Conservation (phyloP, 1,140 invertebrate genomes). For the Cataglyphis hispanica region DNA sequence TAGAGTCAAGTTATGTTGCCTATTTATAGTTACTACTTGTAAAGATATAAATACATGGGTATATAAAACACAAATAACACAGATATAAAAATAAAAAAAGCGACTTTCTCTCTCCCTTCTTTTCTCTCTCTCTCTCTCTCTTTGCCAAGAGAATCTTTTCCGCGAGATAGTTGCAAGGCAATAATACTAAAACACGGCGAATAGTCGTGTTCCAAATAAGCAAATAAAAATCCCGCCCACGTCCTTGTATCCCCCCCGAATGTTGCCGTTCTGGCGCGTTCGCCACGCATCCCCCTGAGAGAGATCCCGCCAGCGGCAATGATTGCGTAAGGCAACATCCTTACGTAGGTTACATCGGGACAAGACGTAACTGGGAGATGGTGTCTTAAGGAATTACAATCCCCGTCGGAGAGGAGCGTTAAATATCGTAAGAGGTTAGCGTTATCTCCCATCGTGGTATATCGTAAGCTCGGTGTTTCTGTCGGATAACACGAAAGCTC, state of each 20-base stretch:
- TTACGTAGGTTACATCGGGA: not conserved
- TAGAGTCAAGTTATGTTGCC: not conserved
- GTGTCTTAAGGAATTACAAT: conserved; percentile 63
- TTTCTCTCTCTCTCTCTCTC: no score
- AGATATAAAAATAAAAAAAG: not conserved
- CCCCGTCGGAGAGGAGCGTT: conserved; percentile 35
- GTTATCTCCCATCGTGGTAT: conserved; percentile 43
- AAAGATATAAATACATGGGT: no score
- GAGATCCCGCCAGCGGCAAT: conserved; percentile 6
- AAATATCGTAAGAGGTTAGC: conserved; percentile 59
- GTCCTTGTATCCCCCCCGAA: not conserved
- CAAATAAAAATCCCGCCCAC: conserved; percentile 1
- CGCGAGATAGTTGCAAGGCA: not conserved
- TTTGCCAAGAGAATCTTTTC: not conserved
- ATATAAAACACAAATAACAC: not conserved
- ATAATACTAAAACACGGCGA: conserved; percentile 14
- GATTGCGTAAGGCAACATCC: conserved; percentile 18
- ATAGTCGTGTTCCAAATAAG: conserved; percentile 16
- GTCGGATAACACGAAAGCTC: conserved; percentile 16
- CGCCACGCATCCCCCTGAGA: not conserved
- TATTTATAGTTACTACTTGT: no score
- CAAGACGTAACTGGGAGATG: conserved; percentile 37
- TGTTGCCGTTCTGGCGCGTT: not conserved
- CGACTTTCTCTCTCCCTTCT: not conserved
- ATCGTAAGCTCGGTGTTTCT: not conserved